Evolutionary conservation across 2,113 vertebrate genomes (phyloP).

Genomic region (Puffinus mauretanicus): DNA sequence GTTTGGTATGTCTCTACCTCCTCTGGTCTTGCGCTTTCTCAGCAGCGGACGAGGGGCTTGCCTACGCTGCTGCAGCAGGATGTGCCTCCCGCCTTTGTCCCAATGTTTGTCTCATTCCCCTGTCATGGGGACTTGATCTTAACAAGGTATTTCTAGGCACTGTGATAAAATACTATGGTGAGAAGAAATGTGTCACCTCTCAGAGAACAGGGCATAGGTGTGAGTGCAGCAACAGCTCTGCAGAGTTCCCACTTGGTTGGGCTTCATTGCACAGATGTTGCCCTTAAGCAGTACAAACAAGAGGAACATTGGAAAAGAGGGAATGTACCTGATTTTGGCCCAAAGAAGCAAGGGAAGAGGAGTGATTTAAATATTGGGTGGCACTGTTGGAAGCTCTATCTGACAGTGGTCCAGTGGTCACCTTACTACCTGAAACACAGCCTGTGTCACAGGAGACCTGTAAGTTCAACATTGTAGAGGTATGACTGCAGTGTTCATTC

Average conservation of each 20-base stretch:
- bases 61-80: no score
- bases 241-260: not conserved
- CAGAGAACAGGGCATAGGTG: accelerated
- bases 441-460: not conserved
- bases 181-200: not conserved
- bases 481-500: not conserved
- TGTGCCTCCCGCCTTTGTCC: not conserved
- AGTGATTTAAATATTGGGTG: not conserved
- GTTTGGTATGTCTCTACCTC: not conserved
- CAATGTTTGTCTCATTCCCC: not conserved
- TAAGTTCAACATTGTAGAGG: not conserved
- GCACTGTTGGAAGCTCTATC: not conserved
- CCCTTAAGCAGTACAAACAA: not conserved
- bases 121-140: not conserved
- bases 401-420: not conserved
- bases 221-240: not conserved
- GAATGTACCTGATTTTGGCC: not conserved
- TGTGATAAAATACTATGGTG: not conserved
- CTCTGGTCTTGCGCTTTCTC: not conserved
- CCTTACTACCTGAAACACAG: not conserved
- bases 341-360: not conserved
- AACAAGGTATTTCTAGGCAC: not conserved
- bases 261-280: not conserved
- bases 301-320: not conserved
- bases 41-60: not conserved